Evolutionary conservation across 1,140 invertebrate species (phyloP).

Genomic region (Littorina saxatilis): DNA sequence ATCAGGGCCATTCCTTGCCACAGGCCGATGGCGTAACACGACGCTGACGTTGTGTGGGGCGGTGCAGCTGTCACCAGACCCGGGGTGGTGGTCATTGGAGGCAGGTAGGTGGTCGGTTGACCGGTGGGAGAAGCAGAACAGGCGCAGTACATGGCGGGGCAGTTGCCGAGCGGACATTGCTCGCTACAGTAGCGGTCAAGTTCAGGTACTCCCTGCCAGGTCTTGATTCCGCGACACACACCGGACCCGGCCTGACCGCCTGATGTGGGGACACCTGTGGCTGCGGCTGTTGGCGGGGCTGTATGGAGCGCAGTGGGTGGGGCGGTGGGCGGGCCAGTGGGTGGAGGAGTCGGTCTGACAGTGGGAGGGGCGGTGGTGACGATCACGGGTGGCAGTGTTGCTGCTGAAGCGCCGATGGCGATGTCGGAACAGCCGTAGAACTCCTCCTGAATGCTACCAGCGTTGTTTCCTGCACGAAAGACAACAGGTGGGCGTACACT

Average conservation of each 20-base stretch:
- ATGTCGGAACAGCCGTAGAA: constrained; percentile 58
- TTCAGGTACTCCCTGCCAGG: constrained; percentile 4
- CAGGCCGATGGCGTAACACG: neutral
- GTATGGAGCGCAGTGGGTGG: neutral
- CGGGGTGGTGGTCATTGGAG: neutral
- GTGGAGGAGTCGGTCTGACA: neutral
- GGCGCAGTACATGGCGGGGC: constrained; percentile 12
- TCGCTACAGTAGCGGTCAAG: constrained; percentile 25
- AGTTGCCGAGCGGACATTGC: constrained; percentile 26
- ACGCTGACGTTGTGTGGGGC: too few species aligned
- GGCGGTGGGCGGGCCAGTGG: neutral
- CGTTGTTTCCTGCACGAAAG: constrained; percentile 47
- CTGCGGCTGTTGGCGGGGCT: neutral
- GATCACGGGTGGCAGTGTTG: neutral
- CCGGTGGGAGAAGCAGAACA: neutral
- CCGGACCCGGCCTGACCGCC: neutral
- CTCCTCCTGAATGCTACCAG: constrained; percentile 58
- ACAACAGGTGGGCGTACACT: too few species aligned
- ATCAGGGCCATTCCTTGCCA: neutral
- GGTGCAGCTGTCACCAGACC: neutral
- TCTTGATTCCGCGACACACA: neutral
- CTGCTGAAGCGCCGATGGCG: constrained; percentile 34
- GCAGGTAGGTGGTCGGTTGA: neutral
- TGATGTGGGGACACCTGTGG: neutral
- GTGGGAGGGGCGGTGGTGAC: neutral